Base-by-base conservation (phyloP, 1,140 invertebrate genomes). In the Acarapis woodi region DNA sequence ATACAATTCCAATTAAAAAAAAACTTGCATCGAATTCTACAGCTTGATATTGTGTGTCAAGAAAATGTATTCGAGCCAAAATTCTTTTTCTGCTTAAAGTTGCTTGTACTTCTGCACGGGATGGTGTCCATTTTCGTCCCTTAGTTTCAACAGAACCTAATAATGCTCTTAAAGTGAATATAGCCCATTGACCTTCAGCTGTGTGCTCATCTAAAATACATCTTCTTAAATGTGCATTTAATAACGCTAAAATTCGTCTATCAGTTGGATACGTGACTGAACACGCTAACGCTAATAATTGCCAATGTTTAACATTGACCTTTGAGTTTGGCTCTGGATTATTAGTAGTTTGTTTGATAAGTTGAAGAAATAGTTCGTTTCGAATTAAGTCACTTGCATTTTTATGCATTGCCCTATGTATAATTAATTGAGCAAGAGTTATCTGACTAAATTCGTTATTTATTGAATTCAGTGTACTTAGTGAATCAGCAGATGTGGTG, bases 21-120 rank as follows among this genome's bases (percentile, higher is more conserved):
- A 1, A 82, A n/a, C n/a, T n/a, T n/a, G n/a, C 78, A 55, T 88
- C 77, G 59, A 90, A 90, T 55, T 88, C 80, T 2, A 90, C 69
- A 0, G 79, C 75, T 51, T 88, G 77, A 52, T 83, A 83, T 49
- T 87, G 80, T 2, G 80, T 82, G 55, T 90, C 80, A 64, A 88
- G 73, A 48, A 93, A 73, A 53, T 82, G 70, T 46, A 93, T 79
- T 32, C 78, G 67, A 1, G 80, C 74, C 51, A 87, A 83, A 39
- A 88, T 75, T 4, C 75, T 75, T 40, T 80, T 62, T 30, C 82
- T 63, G 47, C 83, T 80, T 12, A 79, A 78, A 1, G 82, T 82
- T 52, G 79, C 88, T 43, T 83, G 63, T 42, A 93, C 76, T 60
- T 90, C 85, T 49, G 83, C 77, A 35, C 73, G 66, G 5, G 79